Evolutionary conservation across 2,113 vertebrate genomes (phyloP), one percentile per base, ranked within the genome.

Genomic region (Melanostigma gelatinosum): DNA sequence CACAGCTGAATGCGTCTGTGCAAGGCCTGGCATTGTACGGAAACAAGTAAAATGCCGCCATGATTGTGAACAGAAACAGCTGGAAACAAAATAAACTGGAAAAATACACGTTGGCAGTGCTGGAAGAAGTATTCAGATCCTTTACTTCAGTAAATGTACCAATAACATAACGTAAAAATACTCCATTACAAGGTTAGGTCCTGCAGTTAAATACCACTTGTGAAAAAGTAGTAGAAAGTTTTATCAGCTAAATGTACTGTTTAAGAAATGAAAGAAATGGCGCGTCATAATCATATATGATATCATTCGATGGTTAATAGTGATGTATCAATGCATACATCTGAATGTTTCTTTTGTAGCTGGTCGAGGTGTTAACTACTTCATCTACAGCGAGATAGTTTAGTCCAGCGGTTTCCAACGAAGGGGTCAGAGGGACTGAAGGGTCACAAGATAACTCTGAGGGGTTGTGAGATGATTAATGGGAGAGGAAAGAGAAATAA

Each of bases 1-100:
- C 85, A 69, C n/a, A 61, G 84, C 72, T 62, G 67, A 86, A 72
- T 64, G 77, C 75, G 18, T 82, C 50, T 4, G 22, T 48, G 44
- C 24, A 57, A 82, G 6, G 32, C 13, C 46, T 57, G 29, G 12
- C 60, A 63, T 68, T 75, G 24, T 55, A 66, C 27, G 60, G 24
- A 63, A 67, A 34, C 24, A 38, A 77, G 46, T 75, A 60, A 70
- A 84, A 18, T 52, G 73, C 34, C 6, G 2, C 6, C 0, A 18
- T 18, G 36, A 50, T 57, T 67, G 61, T 64, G 67, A 63, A 73
- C 8, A 65, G 6, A 64, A 52, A 54, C 44, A 50, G 11, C 20
- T 73, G 66, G 34, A 75, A 79, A 83, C 70, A 62, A 74, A 44
- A 38, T 57, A n/a, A 71, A 48, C 10, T 42, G 15, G 12, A 66